phyloP scores from a whole-genome alignment of 2,113 vertebrate genomes.

The Todiramphus saurophagus region DNA sequence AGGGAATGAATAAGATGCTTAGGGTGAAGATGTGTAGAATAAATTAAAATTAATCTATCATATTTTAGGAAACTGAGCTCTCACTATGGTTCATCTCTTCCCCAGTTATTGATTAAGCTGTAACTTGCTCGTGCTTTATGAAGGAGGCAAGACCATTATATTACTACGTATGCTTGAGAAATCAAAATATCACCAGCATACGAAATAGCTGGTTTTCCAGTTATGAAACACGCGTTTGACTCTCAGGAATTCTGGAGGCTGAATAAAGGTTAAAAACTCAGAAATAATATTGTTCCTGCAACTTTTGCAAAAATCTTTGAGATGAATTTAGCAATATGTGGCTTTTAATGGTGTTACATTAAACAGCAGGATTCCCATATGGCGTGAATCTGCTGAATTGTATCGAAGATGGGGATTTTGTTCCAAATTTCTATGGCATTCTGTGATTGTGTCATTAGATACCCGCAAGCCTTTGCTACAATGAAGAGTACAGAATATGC shows the following conservation, averaged over 20 bases:
- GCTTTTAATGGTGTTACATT: slow-evolving; percentile 73
- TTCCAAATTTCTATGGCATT: slow-evolving; percentile 73
- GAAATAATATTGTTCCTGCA: slow-evolving; percentile 72
- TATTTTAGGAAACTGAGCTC: neutral
- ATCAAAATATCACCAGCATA: slow-evolving; percentile 46
- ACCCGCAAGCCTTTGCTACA: slow-evolving; percentile 70
- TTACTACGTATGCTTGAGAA: neutral
- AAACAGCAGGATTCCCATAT: slow-evolving; percentile 75
- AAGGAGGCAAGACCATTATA: neutral
- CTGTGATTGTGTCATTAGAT: slow-evolving; percentile 72
- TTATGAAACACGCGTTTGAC: slow-evolving; percentile 43
- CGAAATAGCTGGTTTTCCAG: slow-evolving; percentile 22
- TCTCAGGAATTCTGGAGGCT: slow-evolving; percentile 57
- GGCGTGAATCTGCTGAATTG: slow-evolving; percentile 73
- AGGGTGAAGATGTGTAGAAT: neutral
- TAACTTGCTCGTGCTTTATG: neutral
- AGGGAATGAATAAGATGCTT: neutral
- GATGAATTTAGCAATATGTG: slow-evolving; percentile 74
- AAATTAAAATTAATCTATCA: neutral
- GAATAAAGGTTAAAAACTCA: slow-evolving; percentile 73
- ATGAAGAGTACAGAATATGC: slow-evolving; percentile 65
- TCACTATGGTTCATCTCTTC: neutral
- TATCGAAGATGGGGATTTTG: slow-evolving; percentile 67
- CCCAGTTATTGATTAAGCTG: neutral
- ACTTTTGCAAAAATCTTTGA: slow-evolving; percentile 72